phyloP scores from a whole-genome alignment of 2,113 vertebrate species.

The Cardinalis cardinalis region DNA sequence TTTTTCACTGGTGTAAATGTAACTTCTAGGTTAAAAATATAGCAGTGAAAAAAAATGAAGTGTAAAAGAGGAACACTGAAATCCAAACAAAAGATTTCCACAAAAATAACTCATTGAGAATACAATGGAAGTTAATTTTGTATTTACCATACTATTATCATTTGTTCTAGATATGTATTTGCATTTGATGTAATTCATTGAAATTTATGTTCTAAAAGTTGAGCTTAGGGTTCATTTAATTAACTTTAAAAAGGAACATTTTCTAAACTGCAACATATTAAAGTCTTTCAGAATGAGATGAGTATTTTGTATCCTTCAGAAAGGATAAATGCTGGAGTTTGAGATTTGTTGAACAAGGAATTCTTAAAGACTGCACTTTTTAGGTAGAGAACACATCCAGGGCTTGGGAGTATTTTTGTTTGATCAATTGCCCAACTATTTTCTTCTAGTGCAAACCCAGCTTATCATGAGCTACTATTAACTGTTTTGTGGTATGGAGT shows the following conservation, averaged over 20 bases:
- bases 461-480: slow-evolving; percentile 92
- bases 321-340: neutral
- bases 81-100: neutral
- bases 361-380: neutral
- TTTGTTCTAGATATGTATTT: neutral
- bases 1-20: neutral
- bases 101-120: neutral
- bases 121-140: neutral
- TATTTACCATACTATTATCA: neutral
- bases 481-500: slow-evolving; percentile 98
- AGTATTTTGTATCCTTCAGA: neutral
- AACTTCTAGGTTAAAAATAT: neutral
- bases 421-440: neutral
- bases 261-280: neutral
- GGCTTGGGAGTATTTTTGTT: neutral
- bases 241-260: neutral
- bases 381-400: neutral
- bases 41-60: neutral
- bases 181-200: neutral
- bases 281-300: neutral
- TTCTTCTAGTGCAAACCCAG: slow-evolving; percentile 89
- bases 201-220: neutral
- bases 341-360: neutral
- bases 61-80: neutral
- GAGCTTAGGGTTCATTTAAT: neutral